Evolutionary conservation across 2,797 vertebrate species (phyloP).

Genomic region (Nothura maculosa): DNA sequence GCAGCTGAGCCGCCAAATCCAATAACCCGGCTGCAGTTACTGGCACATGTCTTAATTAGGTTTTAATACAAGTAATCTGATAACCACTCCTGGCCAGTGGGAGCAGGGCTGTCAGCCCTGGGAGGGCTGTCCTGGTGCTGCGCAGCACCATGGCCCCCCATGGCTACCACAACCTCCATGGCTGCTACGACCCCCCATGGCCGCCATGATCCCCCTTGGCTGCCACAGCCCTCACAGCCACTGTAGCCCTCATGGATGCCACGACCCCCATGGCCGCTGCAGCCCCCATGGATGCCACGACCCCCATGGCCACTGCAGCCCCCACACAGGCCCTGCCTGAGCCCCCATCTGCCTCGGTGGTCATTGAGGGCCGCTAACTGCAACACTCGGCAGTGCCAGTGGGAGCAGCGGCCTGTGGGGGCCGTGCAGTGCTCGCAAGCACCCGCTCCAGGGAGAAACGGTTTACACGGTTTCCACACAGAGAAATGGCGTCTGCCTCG

Average conservation of each 20-base stretch:
- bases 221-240: conserved; percentile 69
- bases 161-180: conserved; percentile 68
- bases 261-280: conserved; percentile 47
- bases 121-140: conserved; percentile 75
- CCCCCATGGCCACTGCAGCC: conserved; percentile 31
- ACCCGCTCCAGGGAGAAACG: too few relatives aligned
- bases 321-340: conserved; percentile 73
- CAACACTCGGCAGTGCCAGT: conserved; percentile 53
- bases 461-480: background rate
- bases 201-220: background rate
- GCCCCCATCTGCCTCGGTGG: conserved; percentile 91
- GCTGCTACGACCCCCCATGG: too few relatives aligned
- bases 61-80: conserved; percentile 95
- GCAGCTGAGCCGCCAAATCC: conserved; percentile 91
- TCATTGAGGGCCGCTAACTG: conserved; percentile 78
- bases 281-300: conserved; percentile 66
- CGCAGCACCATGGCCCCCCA: conserved; percentile 18
- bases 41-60: conserved; percentile 95
- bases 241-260: too few relatives aligned
- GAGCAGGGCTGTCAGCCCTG: conserved; percentile 71
- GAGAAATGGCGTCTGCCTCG: background rate
- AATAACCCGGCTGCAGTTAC: conserved; percentile 88
- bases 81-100: conserved; percentile 82
- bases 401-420: conserved; percentile 44
- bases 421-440: too few relatives aligned